Base-by-base conservation (phyloP, 1,140 invertebrate genomes). In the Dolichoris vasculosae region DNA sequence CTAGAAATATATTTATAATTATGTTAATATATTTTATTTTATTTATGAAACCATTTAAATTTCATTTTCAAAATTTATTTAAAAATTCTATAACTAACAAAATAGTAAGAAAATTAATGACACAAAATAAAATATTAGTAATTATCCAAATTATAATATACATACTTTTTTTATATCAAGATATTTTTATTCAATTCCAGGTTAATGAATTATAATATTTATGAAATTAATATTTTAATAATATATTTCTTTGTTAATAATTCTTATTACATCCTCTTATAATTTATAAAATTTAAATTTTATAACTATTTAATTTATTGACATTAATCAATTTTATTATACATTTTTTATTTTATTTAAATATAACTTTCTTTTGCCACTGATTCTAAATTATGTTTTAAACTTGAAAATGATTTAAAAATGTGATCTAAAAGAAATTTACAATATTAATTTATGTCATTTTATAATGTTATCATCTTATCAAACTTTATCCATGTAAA, bases 191-290 rank as follows among this genome's bases (percentile, higher is more conserved):
- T 87, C 15, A 89, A 86, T 64, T 84, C 55, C 32, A 88, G 83
- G 71, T 83, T 77, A n/a, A 83, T 35, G 1, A 11, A 32, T 75
- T 71, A 84, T 35, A 55, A 80, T 79, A 40, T 86, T 63, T 87
- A 32, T 43, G 46, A 73, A 1, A 48, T 83, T 32, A 55, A 78
- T 84, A n/a, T n/a, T n/a, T n/a, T n/a, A n/a, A n/a, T n/a, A n/a
- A n/a, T n/a, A n/a, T n/a, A n/a, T n/a, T n/a, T n/a, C n/a, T n/a
- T n/a, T n/a, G 64, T 43, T 89, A 86, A 84, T 88, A 90, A 43
- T 90, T 88, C 30, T 89, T 89, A 82, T 91, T 91, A 40, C 89
- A 90, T 69, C 88, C 88, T 64, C 87, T 88, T 87, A 89, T 89
- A 20, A 87, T 84, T 64, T 81, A 89, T 76, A 89, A 82, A 75